These are phyloP conservation scores for Mola mola DNA, from an alignment of 2,113 vertebrate species.

Conservation along the genomic window DNA sequence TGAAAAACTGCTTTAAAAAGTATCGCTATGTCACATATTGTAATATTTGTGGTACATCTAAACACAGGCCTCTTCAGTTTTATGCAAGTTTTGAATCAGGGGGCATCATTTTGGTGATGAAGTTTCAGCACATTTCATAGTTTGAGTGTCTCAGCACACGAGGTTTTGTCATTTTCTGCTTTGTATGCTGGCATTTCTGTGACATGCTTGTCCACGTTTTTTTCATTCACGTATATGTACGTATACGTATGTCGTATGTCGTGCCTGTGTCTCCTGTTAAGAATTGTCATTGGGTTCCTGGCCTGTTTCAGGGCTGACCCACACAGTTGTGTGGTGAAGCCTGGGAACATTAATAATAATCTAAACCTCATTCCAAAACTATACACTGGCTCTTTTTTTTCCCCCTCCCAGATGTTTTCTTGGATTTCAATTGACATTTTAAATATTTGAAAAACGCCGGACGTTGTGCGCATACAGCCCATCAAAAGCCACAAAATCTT, in stretches of 20 bases:
- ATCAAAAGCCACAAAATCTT: constrained; percentile 40
- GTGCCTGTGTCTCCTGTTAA: constrained; percentile 45
- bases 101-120: constrained; percentile 2
- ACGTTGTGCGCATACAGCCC: constrained; percentile 13
- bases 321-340: constrained; percentile 51
- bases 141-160: background rate
- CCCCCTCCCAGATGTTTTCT: constrained; percentile 21
- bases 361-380: constrained; percentile 21
- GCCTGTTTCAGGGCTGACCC: constrained; percentile 49
- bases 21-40: too few relatives aligned
- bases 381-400: constrained; percentile 5
- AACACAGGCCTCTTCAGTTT: too few relatives aligned
- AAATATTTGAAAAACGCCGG: constrained; percentile 40
- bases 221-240: constrained; percentile 15
- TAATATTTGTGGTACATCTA: too few relatives aligned
- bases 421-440: constrained; percentile 39
- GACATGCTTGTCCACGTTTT: constrained; percentile 20
- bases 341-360: constrained; percentile 51
- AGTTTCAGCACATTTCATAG: constrained; percentile 21
- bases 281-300: constrained; percentile 40
- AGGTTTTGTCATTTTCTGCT: constrained; percentile 35
- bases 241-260: too few relatives aligned
- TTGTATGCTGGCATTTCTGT: constrained; percentile 23
- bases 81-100: too few relatives aligned
- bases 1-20: too few relatives aligned